These are phyloP conservation scores for Oasisia sp. DNA, from an alignment of 2,888 invertebrate genomes.

Conservation along the genomic window DNA sequence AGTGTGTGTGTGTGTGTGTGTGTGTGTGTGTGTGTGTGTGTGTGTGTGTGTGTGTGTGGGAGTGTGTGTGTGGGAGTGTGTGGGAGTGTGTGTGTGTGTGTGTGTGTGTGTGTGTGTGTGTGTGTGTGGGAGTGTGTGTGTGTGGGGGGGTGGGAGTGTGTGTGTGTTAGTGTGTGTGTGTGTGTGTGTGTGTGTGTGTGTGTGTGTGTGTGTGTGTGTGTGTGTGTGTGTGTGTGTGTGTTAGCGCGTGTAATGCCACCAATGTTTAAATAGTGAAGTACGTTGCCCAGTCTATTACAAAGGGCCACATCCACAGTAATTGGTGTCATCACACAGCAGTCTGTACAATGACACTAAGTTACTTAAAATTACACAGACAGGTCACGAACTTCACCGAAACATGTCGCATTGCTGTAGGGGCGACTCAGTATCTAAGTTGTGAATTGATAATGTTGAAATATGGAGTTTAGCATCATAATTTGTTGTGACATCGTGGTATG, in stretches of 20 bases:
- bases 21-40: not conserved
- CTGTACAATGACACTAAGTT: not conserved
- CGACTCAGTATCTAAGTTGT: too few species aligned
- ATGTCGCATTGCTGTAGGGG: too few species aligned
- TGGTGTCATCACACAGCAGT: not conserved
- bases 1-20: not conserved
- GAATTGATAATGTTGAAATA: too few species aligned
- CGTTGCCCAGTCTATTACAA: not conserved
- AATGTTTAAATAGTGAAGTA: not conserved
- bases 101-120: too few species aligned
- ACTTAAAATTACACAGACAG: not conserved
- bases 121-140: too few species aligned
- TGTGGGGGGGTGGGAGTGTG: too few species aligned
- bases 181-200: not conserved
- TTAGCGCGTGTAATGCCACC: not conserved
- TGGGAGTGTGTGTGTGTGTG: too few species aligned
- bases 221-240: not conserved
- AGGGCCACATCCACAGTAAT: not conserved
- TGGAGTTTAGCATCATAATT: too few species aligned
- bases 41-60: too few species aligned
- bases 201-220: not conserved
- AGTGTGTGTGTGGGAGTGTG: too few species aligned
- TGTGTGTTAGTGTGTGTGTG: not conserved
- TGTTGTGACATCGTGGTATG: too few species aligned
- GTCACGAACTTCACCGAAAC: not conserved